Base-by-base conservation (phyloP, 2,797 vertebrate species). In the Nyctalus aviator region DNA sequence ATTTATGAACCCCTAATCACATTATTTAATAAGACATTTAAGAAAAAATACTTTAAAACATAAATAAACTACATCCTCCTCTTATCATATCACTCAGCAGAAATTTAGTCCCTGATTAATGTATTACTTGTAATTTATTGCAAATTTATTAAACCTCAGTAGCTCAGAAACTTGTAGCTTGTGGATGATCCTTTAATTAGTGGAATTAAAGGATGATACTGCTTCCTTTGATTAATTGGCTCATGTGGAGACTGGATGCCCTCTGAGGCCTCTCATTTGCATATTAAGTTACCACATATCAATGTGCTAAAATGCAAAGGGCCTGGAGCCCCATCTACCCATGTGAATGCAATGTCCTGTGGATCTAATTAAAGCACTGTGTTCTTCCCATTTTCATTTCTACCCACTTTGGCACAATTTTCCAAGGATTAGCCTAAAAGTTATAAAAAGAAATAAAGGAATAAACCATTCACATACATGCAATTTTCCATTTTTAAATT, bases 151-250 rank as follows among this genome's bases (percentile, higher is more conserved):
- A 96, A 96, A 93, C 78, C 66, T 94, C 48, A n/a, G 82, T 95
- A 96, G 81, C 82, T 95, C 66, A 87, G 94, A 95, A 95, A 92
- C 78, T 91, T 69, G 69, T 95, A 93, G 95, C 89, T 97, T 96
- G 90, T 95, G 95, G 90, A 84, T 97, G 96, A 96, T 97, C 95
- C 97, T 95, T 90, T 96, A 96, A 97, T 97, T 97, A 97, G 93
- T 94, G 62, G 95, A 96, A 97, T 97, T 96, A 97, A 93, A 96
- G 84, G 75, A 95, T 89, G 95, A 94, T 93, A 94, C 90, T 96
- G 88, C 96, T 97, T 97, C 90, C 84, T 96, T 93, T 97, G 96
- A 97, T 95, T 97, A 97, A 97, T 97, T 97, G 96, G 96, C 91
- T 95, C 91, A 97, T 86, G 91, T 91, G 68, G 96, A 96, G 90